phyloP scores from a whole-genome alignment of 2,888 invertebrate genomes.

The Rhingia rostrata region DNA sequence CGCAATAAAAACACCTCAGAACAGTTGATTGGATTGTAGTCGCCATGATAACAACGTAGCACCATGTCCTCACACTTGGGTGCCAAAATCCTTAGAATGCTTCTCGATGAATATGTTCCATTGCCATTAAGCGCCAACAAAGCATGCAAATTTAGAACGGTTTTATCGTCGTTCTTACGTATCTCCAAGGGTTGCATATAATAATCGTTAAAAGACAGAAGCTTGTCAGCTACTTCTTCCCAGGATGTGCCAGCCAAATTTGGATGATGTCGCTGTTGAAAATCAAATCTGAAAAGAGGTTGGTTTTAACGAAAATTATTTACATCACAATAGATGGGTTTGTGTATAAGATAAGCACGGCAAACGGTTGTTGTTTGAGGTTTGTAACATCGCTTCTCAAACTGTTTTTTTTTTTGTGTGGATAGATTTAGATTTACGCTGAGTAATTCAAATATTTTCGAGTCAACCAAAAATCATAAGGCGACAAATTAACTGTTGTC shows the following conservation, averaged over 20 bases:
- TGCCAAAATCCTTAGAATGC: conserved; percentile 77
- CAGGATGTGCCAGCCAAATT: conserved; percentile 70
- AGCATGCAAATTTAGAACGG: conserved; percentile 78
- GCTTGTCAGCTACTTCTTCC: conserved; percentile 77
- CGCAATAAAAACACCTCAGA: conserved; percentile 77
- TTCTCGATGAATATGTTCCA: conserved; percentile 78
- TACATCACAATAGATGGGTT: background rate
- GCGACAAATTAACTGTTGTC: too few relatives aligned
- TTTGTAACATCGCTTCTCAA: too few relatives aligned
- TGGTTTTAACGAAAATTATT: conserved; percentile 26
- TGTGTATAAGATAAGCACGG: background rate
- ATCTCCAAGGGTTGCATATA: conserved; percentile 77
- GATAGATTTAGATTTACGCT: too few relatives aligned
- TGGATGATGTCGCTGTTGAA: conserved; percentile 76
- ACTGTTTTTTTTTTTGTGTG: too few relatives aligned
- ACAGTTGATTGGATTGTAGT: conserved; percentile 76
- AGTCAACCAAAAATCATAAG: too few relatives aligned
- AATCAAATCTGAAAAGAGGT: conserved; percentile 75
- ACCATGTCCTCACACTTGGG: conserved; percentile 79
- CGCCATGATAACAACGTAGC: conserved; percentile 75
- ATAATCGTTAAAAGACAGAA: conserved; percentile 78
- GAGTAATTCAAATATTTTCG: too few relatives aligned
- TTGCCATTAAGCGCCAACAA: conserved; percentile 78
- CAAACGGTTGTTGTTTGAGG: too few relatives aligned
- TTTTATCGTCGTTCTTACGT: conserved; percentile 64